Evolutionary conservation across 1,140 invertebrate species (phyloP).

Genomic region (Bombus ignitus): DNA sequence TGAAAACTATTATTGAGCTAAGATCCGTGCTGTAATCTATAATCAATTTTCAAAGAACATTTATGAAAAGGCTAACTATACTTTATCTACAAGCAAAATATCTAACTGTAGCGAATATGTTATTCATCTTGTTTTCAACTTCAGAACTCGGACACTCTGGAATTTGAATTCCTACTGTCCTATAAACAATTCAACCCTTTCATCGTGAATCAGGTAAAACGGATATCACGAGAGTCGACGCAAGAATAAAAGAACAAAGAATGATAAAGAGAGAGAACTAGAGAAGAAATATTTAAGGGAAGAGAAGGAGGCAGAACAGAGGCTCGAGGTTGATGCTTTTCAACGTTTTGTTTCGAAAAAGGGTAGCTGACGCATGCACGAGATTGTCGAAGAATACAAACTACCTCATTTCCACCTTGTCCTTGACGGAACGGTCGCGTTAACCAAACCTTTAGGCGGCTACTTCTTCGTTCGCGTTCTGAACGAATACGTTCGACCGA

Average conservation of each 20-base stretch:
- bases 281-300: not conserved
- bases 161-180: slow-evolving; percentile 1
- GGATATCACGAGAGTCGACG: not conserved
- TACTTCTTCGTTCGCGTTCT: slow-evolving; percentile 7
- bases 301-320: not conserved
- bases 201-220: not conserved
- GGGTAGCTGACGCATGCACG: slow-evolving; percentile 35
- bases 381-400: slow-evolving; percentile 61
- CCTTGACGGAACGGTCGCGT: slow-evolving; percentile 58
- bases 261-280: not conserved
- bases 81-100: too few relatives aligned
- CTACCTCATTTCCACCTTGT: slow-evolving; percentile 61
- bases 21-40: too few relatives aligned
- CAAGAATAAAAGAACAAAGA: not conserved
- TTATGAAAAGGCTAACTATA: too few relatives aligned
- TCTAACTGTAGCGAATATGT: too few relatives aligned
- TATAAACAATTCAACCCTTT: not conserved
- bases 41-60: too few relatives aligned
- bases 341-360: slow-evolving; percentile 39
- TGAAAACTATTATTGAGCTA: too few relatives aligned
- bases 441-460: slow-evolving; percentile 63
- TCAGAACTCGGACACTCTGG: not conserved
- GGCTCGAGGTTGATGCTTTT: slow-evolving; percentile 21
- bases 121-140: not conserved
- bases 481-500: not conserved